Percentiles rank a stretch among this genome's conserved stretches.
Evolutionary conservation across 2,797 vertebrate genomes (phyloP).

Genomic region (Zonotrichia albicollis): DNA sequence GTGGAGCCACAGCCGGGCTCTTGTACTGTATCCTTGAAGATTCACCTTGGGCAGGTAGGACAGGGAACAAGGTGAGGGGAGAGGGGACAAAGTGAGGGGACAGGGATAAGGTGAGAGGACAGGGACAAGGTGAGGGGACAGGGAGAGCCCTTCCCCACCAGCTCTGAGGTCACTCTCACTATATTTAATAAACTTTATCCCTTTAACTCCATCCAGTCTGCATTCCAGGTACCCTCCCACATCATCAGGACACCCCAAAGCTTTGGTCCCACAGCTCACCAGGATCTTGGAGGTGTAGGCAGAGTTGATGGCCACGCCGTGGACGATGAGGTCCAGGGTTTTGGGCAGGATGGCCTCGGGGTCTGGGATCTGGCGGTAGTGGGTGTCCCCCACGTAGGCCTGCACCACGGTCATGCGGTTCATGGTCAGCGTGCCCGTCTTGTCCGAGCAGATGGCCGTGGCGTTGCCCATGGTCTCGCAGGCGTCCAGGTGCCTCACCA

Average conservation of each 20-base stretch:
- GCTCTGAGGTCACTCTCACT: not conserved
- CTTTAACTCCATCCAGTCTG: not conserved
- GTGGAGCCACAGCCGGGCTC: not conserved
- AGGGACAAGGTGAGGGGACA: not conserved
- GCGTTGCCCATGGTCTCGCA: conserved; percentile 99
- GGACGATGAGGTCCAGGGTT: conserved; percentile 85
- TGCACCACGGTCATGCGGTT: conserved; percentile 99
- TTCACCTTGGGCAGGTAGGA: not conserved
- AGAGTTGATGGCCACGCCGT: conserved; percentile 93
- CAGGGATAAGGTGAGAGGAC: too few species aligned
- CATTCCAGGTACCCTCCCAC: accelerated
- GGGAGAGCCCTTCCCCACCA: not conserved
- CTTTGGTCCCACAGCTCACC: conserved; percentile 66
- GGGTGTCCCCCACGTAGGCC: conserved; percentile 84
- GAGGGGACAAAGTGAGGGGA: too few species aligned
- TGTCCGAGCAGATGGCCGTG: conserved; percentile 97
- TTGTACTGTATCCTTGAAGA: not conserved
- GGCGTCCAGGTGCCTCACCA: conserved; percentile 94
- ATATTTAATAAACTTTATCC: not conserved
- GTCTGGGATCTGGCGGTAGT: conserved; percentile 84
- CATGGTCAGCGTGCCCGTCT: conserved; percentile 95
- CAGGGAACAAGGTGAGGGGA: too few species aligned
- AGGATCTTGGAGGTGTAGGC: conserved; percentile 97
- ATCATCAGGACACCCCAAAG: accelerated
- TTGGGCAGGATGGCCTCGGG: conserved; percentile 83